Base-by-base conservation (phyloP, 2,888 invertebrate species). In the Erannis defoliaria region DNA sequence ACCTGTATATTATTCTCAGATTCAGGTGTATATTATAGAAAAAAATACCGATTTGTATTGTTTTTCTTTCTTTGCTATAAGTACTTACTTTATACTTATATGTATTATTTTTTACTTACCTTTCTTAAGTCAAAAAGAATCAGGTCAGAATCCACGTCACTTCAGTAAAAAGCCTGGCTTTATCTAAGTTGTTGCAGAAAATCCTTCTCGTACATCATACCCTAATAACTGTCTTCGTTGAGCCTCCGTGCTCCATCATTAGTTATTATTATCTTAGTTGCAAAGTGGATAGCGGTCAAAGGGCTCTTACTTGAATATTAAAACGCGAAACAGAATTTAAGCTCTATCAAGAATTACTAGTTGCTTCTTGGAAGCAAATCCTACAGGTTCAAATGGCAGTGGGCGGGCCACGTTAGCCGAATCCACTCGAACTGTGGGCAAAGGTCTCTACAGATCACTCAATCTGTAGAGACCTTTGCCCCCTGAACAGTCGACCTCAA, bases 241-340 rank as follows among this genome's bases (percentile, higher is more conserved):
- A 61, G 43, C 49, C 43, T 42, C 37, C 38, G 55, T 54, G 53
- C 62, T 54, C 57, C 54, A 59, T 57, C 65, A 69, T 66, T 60
- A 67, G 51, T 63, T 67, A 69, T 62, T 66, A 64, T 65, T 62
- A 68, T 69, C 63, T 61, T 45, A 62, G 66, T 66, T 67, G 58
- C 62, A 55, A 66, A 67, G 62, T 67, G 66, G 66, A 58, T 60
- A 64, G 61, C 64, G 67, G 67, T 67, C 67, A 67, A 60, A 54
- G 66, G 67, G 50, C 51, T 54, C 50, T 58, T 64, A 49, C 51
- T 50, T 50, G 55, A 61, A 61, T 58, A 46, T 48, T 14, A 26
- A 38, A 51, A 21, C 42, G 18, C 38, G 29, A 54, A 42, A 49
- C 54, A 54, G 54, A 48, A 26, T 19, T 19, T 35, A 23, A 19